Conservation (phyloP, 2,113 vertebrate genomes). For the Anolis sagrei region DNA sequence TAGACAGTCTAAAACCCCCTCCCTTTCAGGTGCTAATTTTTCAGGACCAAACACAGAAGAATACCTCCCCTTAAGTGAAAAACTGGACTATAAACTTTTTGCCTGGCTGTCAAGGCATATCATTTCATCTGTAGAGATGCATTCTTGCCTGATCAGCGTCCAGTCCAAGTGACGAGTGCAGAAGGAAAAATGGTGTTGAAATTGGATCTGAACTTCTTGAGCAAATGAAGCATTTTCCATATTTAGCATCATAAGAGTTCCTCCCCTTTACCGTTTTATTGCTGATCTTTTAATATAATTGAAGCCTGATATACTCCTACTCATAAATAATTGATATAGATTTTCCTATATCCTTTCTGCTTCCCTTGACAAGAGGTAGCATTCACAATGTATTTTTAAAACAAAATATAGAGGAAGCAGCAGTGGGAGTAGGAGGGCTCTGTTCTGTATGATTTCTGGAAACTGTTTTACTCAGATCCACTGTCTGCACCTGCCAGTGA, state of each 20-base stretch:
- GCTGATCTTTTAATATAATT: conserved; percentile 85
- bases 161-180: conserved; percentile 35
- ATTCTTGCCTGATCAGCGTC: conserved; percentile 65
- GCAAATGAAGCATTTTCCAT: conserved; percentile 86
- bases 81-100: background rate
- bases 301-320: conserved; percentile 80
- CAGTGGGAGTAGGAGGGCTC: conserved; percentile 2
- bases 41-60: background rate
- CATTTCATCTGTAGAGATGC: conserved; percentile 45
- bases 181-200: conserved; percentile 75
- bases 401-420: conserved; percentile 7
- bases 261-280: conserved; percentile 83
- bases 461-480: background rate
- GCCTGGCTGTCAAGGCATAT: conserved; percentile 29
- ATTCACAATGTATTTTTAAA: background rate
- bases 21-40: background rate
- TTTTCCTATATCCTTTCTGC: conserved; percentile 48
- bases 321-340: conserved; percentile 60
- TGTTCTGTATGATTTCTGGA: background rate
- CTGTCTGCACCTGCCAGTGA: background rate
- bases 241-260: conserved; percentile 88
- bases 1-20: background rate
- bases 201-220: conserved; percentile 85
- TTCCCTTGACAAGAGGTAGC: conserved; percentile 56
- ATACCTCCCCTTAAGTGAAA: background rate